Conservation (phyloP, 2,113 vertebrate genomes). For the Micronycteris hirsuta region DNA sequence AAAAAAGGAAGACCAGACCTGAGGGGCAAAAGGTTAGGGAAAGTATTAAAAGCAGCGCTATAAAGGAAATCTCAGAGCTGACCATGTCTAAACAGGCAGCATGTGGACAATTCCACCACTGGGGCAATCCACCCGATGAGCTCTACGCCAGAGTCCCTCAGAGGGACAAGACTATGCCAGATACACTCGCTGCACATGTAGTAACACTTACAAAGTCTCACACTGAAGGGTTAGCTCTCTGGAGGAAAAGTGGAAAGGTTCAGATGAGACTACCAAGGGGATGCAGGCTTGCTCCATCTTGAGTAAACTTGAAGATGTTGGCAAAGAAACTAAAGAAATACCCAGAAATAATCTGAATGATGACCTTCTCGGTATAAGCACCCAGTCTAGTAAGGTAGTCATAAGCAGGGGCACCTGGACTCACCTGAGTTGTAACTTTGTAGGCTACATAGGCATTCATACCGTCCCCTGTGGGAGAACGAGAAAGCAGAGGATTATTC, state of each 20-base stretch:
- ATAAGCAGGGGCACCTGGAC: conserved; percentile 7
- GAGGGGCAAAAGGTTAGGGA: neutral
- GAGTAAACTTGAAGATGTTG: neutral
- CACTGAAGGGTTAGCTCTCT: neutral
- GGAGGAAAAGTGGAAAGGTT: neutral
- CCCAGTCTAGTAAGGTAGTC: neutral
- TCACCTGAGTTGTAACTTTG: conserved; percentile 95
- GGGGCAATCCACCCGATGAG: neutral
- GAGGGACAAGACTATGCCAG: neutral
- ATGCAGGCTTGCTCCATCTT: neutral
- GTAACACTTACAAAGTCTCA: neutral
- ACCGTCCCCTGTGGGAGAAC: conserved; percentile 87
- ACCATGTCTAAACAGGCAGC: neutral
- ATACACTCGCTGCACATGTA: neutral
- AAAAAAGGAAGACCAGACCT: conserved; percentile 3
- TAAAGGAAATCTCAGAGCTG: neutral
- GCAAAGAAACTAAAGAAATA: conserved; percentile 34
- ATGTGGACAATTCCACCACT: no score
- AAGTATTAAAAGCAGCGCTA: neutral
- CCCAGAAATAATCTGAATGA: conserved; percentile 15
- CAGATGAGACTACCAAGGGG: conserved; percentile 9
- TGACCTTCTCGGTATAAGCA: neutral
- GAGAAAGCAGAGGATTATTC: neutral
- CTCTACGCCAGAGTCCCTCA: neutral
- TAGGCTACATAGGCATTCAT: conserved; percentile 99